Percentiles rank a stretch among this genome's conserved stretches.
phyloP scores from a whole-genome alignment of 2,888 invertebrate species.

The Nomada flava region DNA sequence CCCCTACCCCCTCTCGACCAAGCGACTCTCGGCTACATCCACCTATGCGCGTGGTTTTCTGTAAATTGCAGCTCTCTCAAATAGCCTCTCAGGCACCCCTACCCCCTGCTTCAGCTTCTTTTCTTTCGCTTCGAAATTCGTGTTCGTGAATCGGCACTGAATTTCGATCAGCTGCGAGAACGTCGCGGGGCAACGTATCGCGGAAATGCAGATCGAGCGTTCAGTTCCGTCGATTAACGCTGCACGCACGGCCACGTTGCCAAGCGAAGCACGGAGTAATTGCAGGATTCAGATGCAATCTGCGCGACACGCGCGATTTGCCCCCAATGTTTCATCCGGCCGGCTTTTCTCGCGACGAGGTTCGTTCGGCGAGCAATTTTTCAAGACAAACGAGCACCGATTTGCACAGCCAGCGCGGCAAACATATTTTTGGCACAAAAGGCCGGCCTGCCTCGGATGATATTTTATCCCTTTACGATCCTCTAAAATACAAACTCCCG shows the following conservation, averaged over 20 bases:
- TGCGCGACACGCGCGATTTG: constrained; percentile 43
- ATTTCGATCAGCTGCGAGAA: not conserved
- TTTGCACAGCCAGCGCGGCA: constrained; percentile 23
- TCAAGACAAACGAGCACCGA: constrained; percentile 56
- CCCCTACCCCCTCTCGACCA: not conserved
- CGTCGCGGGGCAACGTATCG: not conserved
- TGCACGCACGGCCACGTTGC: constrained; percentile 25
- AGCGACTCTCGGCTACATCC: constrained; percentile 2
- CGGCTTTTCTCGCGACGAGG: constrained; percentile 20
- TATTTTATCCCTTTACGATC: not conserved
- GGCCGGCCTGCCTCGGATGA: not conserved
- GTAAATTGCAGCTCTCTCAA: constrained; percentile 34
- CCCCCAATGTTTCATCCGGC: constrained; percentile 48
- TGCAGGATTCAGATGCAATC: constrained; percentile 60
- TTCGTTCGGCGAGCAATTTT: constrained; percentile 42
- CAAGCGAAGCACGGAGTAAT: constrained; percentile 46
- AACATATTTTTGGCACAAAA: constrained; percentile 33
- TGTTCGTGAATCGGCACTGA: not conserved
- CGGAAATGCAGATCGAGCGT: constrained; percentile 23
- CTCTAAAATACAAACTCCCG: not conserved
- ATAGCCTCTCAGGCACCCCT: not conserved
- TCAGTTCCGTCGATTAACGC: constrained; percentile 40
- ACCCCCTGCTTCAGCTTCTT: not conserved
- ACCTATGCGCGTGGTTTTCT: constrained; percentile 38
- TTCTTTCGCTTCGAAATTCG: constrained; percentile 16